A percentile compares a stretch with the other conserved stretches of the same genome.
Conservation (phyloP, 2,797 vertebrate genomes). For the Myotis vivesi region DNA sequence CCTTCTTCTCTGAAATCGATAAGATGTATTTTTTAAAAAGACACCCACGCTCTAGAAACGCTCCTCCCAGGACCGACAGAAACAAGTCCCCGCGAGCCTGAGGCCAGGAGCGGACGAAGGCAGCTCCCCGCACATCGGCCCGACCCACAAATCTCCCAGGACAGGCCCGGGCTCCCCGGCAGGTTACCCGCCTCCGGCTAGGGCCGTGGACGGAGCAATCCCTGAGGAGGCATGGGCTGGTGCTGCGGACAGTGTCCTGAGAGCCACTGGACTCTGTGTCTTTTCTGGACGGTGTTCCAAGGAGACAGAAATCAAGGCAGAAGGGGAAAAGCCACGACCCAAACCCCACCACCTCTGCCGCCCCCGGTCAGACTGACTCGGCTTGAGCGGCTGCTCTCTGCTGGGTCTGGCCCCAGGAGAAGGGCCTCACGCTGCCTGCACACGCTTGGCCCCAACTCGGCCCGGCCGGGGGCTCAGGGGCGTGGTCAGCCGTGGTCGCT, state of each 20-base stretch:
- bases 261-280: background rate
- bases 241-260: background rate
- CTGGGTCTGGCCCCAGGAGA: background rate
- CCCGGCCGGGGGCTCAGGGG: background rate
- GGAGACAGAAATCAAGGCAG: background rate
- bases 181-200: background rate
- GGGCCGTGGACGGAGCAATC: background rate
- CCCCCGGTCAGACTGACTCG: background rate
- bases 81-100: background rate
- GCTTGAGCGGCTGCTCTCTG: background rate
- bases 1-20: too few relatives aligned
- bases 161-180: background rate
- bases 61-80: background rate
- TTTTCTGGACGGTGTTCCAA: background rate
- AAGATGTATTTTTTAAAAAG: background rate
- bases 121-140: background rate
- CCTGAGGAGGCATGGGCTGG: background rate
- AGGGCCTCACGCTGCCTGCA: background rate
- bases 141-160: background rate
- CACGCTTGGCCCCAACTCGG: background rate
- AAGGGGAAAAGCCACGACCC: background rate
- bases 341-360: background rate
- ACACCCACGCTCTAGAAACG: background rate
- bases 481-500: background rate
- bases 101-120: background rate